Conservation (phyloP, 2,797 vertebrate genomes). For the Anniella stebbinsi region DNA sequence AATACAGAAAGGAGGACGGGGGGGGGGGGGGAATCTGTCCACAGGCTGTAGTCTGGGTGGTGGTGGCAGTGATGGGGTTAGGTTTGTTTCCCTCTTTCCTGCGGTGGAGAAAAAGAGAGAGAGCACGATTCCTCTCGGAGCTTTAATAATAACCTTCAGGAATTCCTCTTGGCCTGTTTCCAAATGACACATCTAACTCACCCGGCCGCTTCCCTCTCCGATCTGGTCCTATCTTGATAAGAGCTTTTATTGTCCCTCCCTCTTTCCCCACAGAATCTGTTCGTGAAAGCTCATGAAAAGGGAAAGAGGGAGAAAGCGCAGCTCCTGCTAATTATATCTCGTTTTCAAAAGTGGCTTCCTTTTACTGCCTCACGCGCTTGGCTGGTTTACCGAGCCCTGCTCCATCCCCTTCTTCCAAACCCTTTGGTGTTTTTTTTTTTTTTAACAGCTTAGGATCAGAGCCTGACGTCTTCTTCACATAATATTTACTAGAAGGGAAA, state of each 20-base stretch:
- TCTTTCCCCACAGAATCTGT: constrained; percentile 65
- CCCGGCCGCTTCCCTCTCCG: constrained; percentile 39
- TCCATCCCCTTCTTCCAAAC: constrained; percentile 52
- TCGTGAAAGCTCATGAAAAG: constrained; percentile 63
- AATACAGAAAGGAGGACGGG: not conserved
- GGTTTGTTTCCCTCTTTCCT: not conserved
- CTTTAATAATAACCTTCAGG: constrained; percentile 21
- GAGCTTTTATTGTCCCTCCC: constrained; percentile 66
- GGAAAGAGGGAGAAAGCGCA: constrained; percentile 59
- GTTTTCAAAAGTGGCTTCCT: constrained; percentile 68
- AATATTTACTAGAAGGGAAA: not conserved
- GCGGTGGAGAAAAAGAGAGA: not conserved
- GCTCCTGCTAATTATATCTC: constrained; percentile 71
- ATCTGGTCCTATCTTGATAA: constrained; percentile 60
- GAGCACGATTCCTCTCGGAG: not conserved
- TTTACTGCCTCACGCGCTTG: constrained; percentile 32
- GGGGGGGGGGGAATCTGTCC: not conserved
- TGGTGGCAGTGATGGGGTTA: not conserved
- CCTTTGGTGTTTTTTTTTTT: constrained; percentile 13
- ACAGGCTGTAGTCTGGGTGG: not conserved
- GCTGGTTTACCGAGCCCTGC: not conserved
- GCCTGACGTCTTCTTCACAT: not conserved
- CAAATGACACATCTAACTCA: constrained; percentile 47
- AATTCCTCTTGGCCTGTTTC: constrained; percentile 38
- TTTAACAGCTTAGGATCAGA: too few relatives aligned